Conservation (phyloP, 2,113 vertebrate genomes). For the Entosphenus tridentatus region DNA sequence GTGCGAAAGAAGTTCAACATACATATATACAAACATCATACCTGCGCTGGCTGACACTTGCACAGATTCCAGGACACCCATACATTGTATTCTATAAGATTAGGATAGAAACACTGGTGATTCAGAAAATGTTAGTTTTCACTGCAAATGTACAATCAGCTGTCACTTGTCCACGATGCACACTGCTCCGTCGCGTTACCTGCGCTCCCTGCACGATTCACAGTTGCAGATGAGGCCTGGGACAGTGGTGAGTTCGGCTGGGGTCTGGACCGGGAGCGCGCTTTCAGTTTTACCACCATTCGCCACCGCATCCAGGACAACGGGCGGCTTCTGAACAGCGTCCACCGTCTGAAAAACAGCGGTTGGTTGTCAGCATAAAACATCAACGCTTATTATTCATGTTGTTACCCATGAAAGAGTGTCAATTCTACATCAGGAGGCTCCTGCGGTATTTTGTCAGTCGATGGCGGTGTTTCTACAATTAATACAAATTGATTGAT, state of each 20-base stretch:
- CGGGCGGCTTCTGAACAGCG: too few relatives aligned
- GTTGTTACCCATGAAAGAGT: too few relatives aligned
- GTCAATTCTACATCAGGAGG: too few relatives aligned
- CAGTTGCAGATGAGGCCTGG: conserved; percentile 5
- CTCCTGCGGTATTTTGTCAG: too few relatives aligned
- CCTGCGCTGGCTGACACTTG: neutral
- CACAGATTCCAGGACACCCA: neutral
- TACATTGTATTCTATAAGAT: neutral
- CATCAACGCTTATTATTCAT: too few relatives aligned
- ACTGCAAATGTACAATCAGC: neutral
- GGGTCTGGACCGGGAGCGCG: too few relatives aligned
- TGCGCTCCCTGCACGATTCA: conserved; percentile 4
- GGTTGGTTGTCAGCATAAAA: too few relatives aligned
- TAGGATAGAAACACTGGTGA: neutral
- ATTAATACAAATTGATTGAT: too few relatives aligned
- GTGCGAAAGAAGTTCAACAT: neutral
- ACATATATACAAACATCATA: neutral
- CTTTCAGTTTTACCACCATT: too few relatives aligned
- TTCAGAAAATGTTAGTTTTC: neutral
- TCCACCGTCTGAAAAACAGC: too few relatives aligned
- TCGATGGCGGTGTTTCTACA: too few relatives aligned
- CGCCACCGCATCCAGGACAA: too few relatives aligned
- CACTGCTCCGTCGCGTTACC: neutral
- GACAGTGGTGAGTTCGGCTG: neutral
- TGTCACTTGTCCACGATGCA: neutral